A percentile compares a stretch with the other conserved stretches of the same genome.
phyloP scores from a whole-genome alignment of 2,797 vertebrate species.

The Salmo trutta region DNA sequence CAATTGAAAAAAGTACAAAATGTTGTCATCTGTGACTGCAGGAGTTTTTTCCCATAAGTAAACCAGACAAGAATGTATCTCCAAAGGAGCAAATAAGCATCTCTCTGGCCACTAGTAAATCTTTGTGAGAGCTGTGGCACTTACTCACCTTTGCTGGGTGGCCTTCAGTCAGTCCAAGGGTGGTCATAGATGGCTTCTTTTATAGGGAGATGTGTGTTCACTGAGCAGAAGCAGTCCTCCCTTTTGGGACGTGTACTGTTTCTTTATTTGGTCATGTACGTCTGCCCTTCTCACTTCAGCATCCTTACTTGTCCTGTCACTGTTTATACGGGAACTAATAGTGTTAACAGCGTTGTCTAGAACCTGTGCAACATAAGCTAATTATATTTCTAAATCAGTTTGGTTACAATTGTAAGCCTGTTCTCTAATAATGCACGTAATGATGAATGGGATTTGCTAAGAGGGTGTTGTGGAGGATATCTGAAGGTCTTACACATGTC shows the following conservation, averaged over 20 bases:
- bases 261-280: constrained; percentile 66
- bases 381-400: background rate
- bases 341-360: no score
- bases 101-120: background rate
- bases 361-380: background rate
- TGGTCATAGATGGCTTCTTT: constrained; percentile 55
- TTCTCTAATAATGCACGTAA: background rate
- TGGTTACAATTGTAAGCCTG: background rate
- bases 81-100: background rate
- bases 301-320: constrained; percentile 49
- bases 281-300: constrained; percentile 42
- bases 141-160: constrained; percentile 70
- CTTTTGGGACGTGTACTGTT: constrained; percentile 55
- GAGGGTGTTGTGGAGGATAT: background rate
- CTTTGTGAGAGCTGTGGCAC: background rate
- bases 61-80: background rate
- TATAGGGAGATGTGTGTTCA: constrained; percentile 59
- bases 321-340: constrained; percentile 44
- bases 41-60: background rate
- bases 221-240: constrained; percentile 52
- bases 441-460: background rate
- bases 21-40: background rate
- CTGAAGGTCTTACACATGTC: background rate
- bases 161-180: constrained; percentile 55
- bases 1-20: background rate